Evolutionary conservation across 2,797 vertebrate species (phyloP).

Genomic region (Clangula hyemalis): DNA sequence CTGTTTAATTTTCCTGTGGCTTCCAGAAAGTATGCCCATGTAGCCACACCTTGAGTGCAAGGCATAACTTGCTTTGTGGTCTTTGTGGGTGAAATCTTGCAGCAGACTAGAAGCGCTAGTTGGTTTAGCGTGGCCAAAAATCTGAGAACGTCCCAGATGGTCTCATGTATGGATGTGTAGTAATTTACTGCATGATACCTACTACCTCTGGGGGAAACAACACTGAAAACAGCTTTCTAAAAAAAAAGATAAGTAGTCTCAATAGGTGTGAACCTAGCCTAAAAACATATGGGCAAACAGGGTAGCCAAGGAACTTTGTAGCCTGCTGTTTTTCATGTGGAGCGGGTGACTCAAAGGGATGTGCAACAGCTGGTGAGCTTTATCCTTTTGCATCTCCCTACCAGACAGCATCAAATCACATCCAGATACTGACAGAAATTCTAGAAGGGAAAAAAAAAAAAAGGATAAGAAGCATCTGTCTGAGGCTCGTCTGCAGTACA

Average conservation of each 20-base stretch:
- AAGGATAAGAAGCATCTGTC: background rate
- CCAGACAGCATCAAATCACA: background rate
- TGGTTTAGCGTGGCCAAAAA: background rate
- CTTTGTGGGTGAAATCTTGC: fast-evolving
- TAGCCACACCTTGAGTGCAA: background rate
- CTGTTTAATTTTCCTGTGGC: background rate
- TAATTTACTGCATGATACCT: background rate
- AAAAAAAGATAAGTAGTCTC: constrained; percentile 13
- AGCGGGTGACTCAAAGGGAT: background rate
- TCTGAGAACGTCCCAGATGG: background rate
- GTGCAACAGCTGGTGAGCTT: constrained; percentile 21
- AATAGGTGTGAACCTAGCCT: background rate
- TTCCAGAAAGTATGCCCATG: fast-evolving
- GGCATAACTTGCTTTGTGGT: background rate
- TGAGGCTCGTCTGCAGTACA: background rate
- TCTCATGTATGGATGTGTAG: background rate
- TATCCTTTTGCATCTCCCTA: background rate
- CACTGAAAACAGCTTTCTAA: background rate
- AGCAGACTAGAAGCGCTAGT: background rate
- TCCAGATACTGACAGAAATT: constrained; percentile 14
- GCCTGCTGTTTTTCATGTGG: background rate
- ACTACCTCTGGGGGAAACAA: background rate
- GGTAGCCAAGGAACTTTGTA: constrained; percentile 25
- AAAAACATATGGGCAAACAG: background rate
- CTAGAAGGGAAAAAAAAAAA: background rate